Percentiles rank a stretch among this genome's conserved stretches.
These are phyloP conservation scores for Himantopus leucocephalus DNA, from an alignment of 2,113 vertebrate genomes.

Conservation along the genomic window DNA sequence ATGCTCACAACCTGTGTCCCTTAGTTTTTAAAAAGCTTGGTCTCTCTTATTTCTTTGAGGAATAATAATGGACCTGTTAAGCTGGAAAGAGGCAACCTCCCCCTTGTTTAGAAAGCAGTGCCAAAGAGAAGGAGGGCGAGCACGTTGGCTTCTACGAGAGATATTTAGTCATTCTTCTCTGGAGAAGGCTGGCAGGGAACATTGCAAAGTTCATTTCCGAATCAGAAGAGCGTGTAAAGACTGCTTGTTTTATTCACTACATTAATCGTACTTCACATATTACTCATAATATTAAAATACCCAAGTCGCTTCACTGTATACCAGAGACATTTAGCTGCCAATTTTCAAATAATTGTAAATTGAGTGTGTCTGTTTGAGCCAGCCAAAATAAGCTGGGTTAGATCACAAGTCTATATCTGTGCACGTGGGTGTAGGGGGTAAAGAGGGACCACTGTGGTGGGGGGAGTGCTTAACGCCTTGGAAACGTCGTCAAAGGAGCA, in stretches of 20 bases:
- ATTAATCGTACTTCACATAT: slow-evolving; percentile 1
- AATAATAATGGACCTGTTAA: neutral
- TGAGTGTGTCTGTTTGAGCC: neutral
- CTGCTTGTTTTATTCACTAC: slow-evolving; percentile 45
- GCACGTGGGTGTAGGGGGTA: neutral
- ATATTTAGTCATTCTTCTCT: slow-evolving; percentile 5
- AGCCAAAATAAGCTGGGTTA: slow-evolving; percentile 7
- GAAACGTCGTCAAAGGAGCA: neutral
- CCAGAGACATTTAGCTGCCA: slow-evolving; percentile 3
- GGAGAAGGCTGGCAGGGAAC: neutral
- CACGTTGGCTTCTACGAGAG: neutral
- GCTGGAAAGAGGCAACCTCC: neutral
- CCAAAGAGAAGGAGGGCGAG: neutral
- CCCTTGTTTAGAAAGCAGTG: neutral
- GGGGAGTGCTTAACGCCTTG: neutral
- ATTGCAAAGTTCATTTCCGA: slow-evolving; percentile 37
- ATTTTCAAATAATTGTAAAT: slow-evolving; percentile 1
- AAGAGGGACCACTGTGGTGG: neutral
- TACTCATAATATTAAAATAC: slow-evolving; percentile 21
- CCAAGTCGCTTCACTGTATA: neutral
- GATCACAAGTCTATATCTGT: neutral
- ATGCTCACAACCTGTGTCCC: neutral
- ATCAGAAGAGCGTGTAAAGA: neutral
- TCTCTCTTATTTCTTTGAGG: neutral
- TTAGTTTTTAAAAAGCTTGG: neutral